A percentile compares a stretch with the other conserved stretches of the same genome.
Evolutionary conservation across 1,140 invertebrate genomes (phyloP).

Genomic region (Colletes latitarsis): DNA sequence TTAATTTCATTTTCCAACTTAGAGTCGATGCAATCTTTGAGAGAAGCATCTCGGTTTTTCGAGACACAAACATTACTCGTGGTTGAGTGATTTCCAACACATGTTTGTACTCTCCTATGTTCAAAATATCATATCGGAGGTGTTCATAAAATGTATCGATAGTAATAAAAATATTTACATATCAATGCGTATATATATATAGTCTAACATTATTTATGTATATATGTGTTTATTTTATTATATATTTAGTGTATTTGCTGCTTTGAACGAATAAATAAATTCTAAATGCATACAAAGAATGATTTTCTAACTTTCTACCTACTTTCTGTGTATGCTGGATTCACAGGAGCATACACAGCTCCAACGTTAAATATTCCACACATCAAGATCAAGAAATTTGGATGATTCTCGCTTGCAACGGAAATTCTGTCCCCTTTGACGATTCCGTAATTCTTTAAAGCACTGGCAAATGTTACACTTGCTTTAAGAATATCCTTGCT

Average conservation of each 20-base stretch:
- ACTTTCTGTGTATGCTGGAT: constrained; percentile 83
- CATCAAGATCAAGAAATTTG: constrained; percentile 81
- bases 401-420: constrained; percentile 83
- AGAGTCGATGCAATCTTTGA: constrained; percentile 72
- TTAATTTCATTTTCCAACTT: too few relatives aligned
- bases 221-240: too few relatives aligned
- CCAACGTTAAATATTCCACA: constrained; percentile 82
- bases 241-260: too few relatives aligned
- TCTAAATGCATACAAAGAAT: too few relatives aligned
- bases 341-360: constrained; percentile 83
- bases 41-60: constrained; percentile 77
- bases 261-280: too few relatives aligned
- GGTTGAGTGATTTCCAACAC: constrained; percentile 85
- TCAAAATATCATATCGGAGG: too few relatives aligned
- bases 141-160: too few relatives aligned
- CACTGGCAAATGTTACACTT: constrained; percentile 78
- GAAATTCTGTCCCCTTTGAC: constrained; percentile 82
- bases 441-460: constrained; percentile 76
- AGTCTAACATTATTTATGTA: too few relatives aligned
- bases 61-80: constrained; percentile 85
- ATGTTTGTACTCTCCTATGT: constrained; percentile 77
- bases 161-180: too few relatives aligned
- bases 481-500: constrained; percentile 73
- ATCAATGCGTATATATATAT: too few relatives aligned
- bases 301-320: too few relatives aligned